phyloP scores from a whole-genome alignment of 2,888 invertebrate genomes.

The Ochlodes sylvanus region DNA sequence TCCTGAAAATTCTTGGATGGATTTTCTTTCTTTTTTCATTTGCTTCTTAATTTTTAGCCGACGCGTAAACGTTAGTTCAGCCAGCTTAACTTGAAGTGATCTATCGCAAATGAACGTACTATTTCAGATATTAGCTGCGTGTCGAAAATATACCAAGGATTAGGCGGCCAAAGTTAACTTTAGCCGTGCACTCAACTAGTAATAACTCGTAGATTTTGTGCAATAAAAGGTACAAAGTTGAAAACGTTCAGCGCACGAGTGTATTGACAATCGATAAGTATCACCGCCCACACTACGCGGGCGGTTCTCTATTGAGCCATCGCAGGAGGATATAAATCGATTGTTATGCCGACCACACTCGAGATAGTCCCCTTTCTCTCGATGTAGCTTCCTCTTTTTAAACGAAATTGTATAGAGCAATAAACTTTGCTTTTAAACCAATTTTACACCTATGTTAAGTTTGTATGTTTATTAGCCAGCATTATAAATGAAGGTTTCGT shows the following conservation, averaged over 20 bases:
- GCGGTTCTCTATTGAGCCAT: slow-evolving; percentile 10
- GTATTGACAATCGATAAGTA: slow-evolving; percentile 11
- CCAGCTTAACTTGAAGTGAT: too few relatives aligned
- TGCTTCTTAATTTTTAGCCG: too few relatives aligned
- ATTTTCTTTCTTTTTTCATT: too few relatives aligned
- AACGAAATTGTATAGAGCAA: slow-evolving; percentile 14
- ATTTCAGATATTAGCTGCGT: too few relatives aligned
- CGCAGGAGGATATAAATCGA: slow-evolving; percentile 24
- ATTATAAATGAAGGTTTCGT: too few relatives aligned
- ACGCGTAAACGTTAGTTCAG: too few relatives aligned
- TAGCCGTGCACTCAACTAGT: too few relatives aligned
- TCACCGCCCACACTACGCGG: slow-evolving; percentile 18
- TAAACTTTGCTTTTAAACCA: background rate
- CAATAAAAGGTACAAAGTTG: background rate
- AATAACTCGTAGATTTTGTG: background rate
- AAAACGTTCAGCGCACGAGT: background rate
- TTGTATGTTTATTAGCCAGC: background rate
- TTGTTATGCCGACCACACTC: slow-evolving; percentile 24
- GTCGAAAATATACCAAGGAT: too few relatives aligned
- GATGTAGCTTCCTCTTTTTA: slow-evolving; percentile 6
- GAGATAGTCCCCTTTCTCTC: slow-evolving; percentile 24
- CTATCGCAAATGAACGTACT: too few relatives aligned
- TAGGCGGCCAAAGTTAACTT: too few relatives aligned
- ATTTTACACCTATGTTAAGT: background rate
- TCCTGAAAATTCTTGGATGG: too few relatives aligned